Evolutionary conservation across 2,113 vertebrate genomes (phyloP), one percentile per base, ranked within the genome.

Genomic region (Hemicordylus capensis): DNA sequence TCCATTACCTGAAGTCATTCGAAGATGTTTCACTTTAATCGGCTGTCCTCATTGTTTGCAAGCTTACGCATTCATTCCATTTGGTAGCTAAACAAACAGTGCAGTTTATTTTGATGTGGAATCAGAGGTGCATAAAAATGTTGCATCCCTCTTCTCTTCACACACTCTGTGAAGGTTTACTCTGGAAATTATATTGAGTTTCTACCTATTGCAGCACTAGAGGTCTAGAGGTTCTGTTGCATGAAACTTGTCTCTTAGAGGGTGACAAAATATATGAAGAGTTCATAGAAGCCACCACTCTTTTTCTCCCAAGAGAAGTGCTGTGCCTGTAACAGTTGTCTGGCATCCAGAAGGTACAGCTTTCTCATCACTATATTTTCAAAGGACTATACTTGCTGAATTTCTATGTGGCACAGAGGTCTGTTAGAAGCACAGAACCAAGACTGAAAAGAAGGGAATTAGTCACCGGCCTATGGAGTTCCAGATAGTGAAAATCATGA

Each of bases 21-120:
- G 10, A 46, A 67, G 86, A 31, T 17, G 17, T 7, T 74, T 81
- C 1, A 63, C 86, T 86, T 77, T 56, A 86, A 87, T 6, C n/a
- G 75, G 11, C 17, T 75, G 63, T 82, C 58, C 77, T 6, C 20
- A 54, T 31, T 85, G 31, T 44, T 34, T 1, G 46, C 69, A 0
- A 69, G 14, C 74, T 84, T 56, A 58, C 6, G 76, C 77, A 20
- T 80, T 24, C 84, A 10, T 2, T 78, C 0, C 1, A 54, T 42
- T 22, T 48, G 84, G 76, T 2, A 69, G 72, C 63, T 66, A 66
- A 87, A 56, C 3, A 66, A 80, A 79, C 0, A 39, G 64, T 81
- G 1, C 1, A 64, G 4, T 7, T 79, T 8, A 1, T 83, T 85
- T 61, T 81, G 26, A 69, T 3, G 14, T 34, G 48, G 19, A 31